These are phyloP conservation scores for Burhinus oedicnemus DNA, from an alignment of 2,113 vertebrate genomes.

Conservation along the genomic window DNA sequence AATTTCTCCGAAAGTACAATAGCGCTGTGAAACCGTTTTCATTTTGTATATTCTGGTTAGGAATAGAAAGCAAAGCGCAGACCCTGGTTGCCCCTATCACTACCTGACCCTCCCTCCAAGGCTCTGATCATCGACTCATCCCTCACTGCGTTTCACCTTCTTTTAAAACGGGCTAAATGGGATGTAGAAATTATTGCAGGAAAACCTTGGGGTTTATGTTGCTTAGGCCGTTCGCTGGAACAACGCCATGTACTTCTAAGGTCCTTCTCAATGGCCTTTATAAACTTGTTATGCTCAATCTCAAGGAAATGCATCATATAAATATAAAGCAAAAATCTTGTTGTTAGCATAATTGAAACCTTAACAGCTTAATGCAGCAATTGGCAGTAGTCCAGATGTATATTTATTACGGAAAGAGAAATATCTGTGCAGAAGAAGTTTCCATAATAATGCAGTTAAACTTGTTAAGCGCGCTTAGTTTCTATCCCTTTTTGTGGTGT, in stretches of 20 bases:
- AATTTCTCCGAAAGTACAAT: neutral
- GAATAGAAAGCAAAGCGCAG: neutral
- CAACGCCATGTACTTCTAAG: neutral
- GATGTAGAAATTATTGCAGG: neutral
- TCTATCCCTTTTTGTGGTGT: neutral
- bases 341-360: neutral
- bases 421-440: neutral
- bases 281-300: neutral
- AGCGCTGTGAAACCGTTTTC: neutral
- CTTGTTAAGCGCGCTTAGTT: fast-evolving
- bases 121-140: neutral
- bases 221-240: neutral
- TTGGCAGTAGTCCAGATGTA: neutral
- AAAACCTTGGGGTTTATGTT: neutral
- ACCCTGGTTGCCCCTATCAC: neutral
- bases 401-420: neutral
- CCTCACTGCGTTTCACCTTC: neutral
- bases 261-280: neutral
- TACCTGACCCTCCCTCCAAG: neutral
- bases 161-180: neutral
- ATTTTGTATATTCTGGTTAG: too few relatives aligned
- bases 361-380: neutral
- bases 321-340: neutral
- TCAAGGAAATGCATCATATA: neutral
- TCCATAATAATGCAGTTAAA: neutral